phyloP scores from a whole-genome alignment of 2,797 vertebrate genomes.

The Siniperca obscura region DNA sequence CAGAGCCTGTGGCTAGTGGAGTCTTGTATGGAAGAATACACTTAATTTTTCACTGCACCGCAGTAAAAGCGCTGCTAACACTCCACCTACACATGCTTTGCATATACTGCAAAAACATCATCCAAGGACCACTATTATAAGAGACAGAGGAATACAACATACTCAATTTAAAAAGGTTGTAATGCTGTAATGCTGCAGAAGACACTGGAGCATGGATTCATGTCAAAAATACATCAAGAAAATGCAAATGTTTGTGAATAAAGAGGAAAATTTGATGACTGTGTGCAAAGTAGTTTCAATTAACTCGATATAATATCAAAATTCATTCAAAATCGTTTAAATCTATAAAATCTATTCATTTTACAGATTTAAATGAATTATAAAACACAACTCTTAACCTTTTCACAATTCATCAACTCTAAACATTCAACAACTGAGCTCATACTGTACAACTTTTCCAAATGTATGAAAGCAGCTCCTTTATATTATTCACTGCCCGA shows the following conservation, averaged over 20 bases:
- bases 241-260: slow-evolving; percentile 13
- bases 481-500: slow-evolving; percentile 63
- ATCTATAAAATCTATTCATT: not conserved
- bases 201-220: not conserved
- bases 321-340: not conserved
- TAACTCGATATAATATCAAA: not conserved
- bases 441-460: slow-evolving; percentile 33
- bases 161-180: slow-evolving; percentile 15
- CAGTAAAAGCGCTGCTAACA: slow-evolving; percentile 58
- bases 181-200: not conserved
- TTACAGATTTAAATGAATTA: not conserved
- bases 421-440: slow-evolving; percentile 30
- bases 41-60: slow-evolving; percentile 62
- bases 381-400: not conserved
- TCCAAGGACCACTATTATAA: slow-evolving; percentile 50
- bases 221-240: slow-evolving; percentile 12
- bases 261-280: slow-evolving; percentile 16
- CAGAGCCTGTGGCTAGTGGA: slow-evolving; percentile 55
- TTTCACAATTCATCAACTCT: slow-evolving; percentile 24
- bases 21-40: slow-evolving; percentile 56
- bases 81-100: slow-evolving; percentile 77
- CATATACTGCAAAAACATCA: slow-evolving; percentile 69
- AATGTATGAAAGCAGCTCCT: slow-evolving; percentile 41
- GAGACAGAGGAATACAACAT: slow-evolving; percentile 36
- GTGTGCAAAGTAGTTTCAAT: slow-evolving; percentile 19